A percentile compares a stretch with the other conserved stretches of the same genome.
phyloP scores from a whole-genome alignment of 2,888 invertebrate species.

The Clepsis dumicolana region DNA sequence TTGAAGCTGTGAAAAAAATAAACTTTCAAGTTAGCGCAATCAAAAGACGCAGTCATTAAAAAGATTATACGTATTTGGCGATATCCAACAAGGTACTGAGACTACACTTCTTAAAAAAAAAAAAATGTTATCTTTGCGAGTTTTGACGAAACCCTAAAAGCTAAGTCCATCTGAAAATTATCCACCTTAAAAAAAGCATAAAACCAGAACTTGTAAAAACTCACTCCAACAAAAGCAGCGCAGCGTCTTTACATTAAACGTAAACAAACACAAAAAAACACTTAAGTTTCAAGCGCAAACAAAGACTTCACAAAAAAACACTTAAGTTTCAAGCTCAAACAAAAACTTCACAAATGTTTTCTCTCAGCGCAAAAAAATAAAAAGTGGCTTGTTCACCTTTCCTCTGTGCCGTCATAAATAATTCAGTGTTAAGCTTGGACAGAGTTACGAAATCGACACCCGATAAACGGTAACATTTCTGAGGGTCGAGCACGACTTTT shows the following conservation, averaged over 20 bases:
- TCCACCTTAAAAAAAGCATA: neutral
- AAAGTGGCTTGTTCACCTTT: constrained; percentile 31
- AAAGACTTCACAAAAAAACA: constrained; percentile 24
- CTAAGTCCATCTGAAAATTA: too few relatives aligned
- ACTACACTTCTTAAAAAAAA: too few relatives aligned
- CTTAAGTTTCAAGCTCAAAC: constrained; percentile 12
- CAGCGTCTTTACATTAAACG: neutral
- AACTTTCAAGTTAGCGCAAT: too few relatives aligned
- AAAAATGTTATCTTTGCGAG: too few relatives aligned
- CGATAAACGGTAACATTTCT: constrained; percentile 25
- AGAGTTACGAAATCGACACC: constrained; percentile 31
- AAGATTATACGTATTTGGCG: too few relatives aligned
- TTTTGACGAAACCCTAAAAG: too few relatives aligned
- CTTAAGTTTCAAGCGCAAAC: constrained; percentile 12
- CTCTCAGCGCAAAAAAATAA: constrained; percentile 13
- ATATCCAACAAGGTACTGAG: too few relatives aligned
- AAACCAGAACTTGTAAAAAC: neutral
- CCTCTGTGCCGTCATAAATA: constrained; percentile 28
- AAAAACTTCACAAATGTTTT: constrained; percentile 21
- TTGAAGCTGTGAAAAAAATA: too few relatives aligned
- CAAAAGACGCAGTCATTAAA: too few relatives aligned
- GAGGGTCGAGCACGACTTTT: too few relatives aligned
- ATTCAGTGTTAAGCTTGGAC: constrained; percentile 28
- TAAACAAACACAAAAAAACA: constrained; percentile 14
- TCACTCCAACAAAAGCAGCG: constrained; percentile 1